Evolutionary conservation across 2,113 vertebrate genomes (phyloP).

Genomic region (Labeo rohita): DNA sequence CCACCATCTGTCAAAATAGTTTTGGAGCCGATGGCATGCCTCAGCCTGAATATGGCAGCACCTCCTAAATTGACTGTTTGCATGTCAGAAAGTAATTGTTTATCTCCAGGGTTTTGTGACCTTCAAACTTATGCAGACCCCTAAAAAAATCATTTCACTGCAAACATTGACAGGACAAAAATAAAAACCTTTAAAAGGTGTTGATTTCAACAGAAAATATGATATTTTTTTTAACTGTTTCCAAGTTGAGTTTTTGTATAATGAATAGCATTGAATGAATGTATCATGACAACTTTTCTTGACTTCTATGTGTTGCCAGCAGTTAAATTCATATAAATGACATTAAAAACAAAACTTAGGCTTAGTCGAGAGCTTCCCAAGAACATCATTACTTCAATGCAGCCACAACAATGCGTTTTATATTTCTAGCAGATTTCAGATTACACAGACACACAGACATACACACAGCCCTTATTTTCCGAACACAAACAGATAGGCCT

Average conservation of each 20-base stretch:
- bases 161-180: not conserved
- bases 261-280: not conserved
- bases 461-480: constrained; percentile 60
- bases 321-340: not conserved
- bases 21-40: constrained; percentile 56
- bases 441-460: constrained; percentile 22
- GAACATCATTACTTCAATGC: constrained; percentile 1
- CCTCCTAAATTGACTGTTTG: constrained; percentile 43
- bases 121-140: constrained; percentile 24
- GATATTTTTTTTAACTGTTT: not conserved
- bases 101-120: constrained; percentile 36
- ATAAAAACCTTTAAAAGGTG: not conserved
- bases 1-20: constrained; percentile 67
- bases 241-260: not conserved
- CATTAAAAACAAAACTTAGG: not conserved
- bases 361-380: not conserved
- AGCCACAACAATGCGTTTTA: constrained; percentile 53
- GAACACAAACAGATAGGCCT: constrained; percentile 46
- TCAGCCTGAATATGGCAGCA: constrained; percentile 56
- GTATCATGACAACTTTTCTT: not conserved
- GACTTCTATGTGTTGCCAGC: not conserved
- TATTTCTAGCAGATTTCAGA: constrained; percentile 36
- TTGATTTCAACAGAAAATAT: constrained; percentile 16
- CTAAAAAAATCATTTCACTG: constrained; percentile 9
- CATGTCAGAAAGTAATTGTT: constrained; percentile 53